Conservation (phyloP, 2,888 invertebrate genomes). For the Sphaerophoria taeniata region DNA sequence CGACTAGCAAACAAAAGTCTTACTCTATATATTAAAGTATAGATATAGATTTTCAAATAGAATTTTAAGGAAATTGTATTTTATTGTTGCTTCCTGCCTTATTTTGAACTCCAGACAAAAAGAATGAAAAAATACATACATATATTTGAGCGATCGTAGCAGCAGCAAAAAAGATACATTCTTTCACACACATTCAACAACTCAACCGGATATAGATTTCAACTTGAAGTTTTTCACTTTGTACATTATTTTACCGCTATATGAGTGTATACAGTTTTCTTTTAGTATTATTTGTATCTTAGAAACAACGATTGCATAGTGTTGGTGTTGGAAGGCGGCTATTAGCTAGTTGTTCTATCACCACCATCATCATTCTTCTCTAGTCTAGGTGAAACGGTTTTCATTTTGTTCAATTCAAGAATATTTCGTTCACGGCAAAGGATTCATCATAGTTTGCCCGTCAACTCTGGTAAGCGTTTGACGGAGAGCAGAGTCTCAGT, state of each 20-base stretch:
- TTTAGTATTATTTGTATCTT: conserved; percentile 21
- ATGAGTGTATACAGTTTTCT: conserved; percentile 33
- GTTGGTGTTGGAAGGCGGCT: background rate
- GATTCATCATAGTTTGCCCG: conserved; percentile 5
- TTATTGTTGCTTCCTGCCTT: conserved; percentile 52
- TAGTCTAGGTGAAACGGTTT: conserved; percentile 50
- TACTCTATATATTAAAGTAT: too few relatives aligned
- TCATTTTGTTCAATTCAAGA: conserved; percentile 66
- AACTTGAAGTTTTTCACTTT: conserved; percentile 62
- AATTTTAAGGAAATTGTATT: conserved; percentile 52
- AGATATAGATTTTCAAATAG: too few relatives aligned
- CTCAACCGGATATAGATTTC: conserved; percentile 69
- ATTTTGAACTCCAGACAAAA: too few relatives aligned
- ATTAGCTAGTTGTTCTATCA: background rate
- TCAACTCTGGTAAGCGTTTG: background rate
- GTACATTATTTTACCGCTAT: conserved; percentile 53
- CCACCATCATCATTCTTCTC: conserved; percentile 16
- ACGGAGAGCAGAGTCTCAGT: background rate
- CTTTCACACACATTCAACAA: conserved; percentile 55
- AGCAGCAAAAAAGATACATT: conserved; percentile 23
- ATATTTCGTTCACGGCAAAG: conserved; percentile 48
- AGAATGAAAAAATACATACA: background rate
- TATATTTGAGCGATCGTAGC: too few relatives aligned
- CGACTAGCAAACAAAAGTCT: too few relatives aligned
- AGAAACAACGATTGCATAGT: background rate